Conservation (phyloP, 2,888 invertebrate genomes). For the Oconnorella tubifera region DNA sequence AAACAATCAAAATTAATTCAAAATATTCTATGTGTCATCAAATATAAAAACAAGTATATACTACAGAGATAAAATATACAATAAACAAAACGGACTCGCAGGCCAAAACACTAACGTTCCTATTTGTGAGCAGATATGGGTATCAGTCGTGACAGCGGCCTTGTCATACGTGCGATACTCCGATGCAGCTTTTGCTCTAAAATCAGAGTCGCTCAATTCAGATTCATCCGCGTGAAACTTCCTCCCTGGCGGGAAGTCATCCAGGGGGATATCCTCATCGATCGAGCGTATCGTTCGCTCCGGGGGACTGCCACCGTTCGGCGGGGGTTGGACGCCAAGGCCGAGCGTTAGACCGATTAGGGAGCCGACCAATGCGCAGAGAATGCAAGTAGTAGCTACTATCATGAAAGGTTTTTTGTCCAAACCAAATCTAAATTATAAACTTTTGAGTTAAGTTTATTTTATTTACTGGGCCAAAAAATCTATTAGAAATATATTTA, state of each 20-base stretch:
- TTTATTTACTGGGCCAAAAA: too few relatives aligned
- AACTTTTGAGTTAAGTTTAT: too few relatives aligned
- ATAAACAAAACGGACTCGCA: too few relatives aligned
- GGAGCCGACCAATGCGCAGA: neutral
- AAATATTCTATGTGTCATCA: too few relatives aligned
- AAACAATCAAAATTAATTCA: too few relatives aligned
- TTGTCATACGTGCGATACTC: slow-evolving; percentile 14
- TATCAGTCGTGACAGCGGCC: slow-evolving; percentile 27
- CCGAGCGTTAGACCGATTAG: slow-evolving; percentile 29
- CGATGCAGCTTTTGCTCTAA: too few relatives aligned
- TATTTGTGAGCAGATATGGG: slow-evolving; percentile 24
- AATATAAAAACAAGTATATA: too few relatives aligned
- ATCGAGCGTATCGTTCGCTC: neutral
- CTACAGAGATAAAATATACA: too few relatives aligned
- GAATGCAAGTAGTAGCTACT: neutral
- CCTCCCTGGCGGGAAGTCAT: too few relatives aligned
- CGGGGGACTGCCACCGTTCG: slow-evolving; percentile 27
- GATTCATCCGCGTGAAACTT: too few relatives aligned
- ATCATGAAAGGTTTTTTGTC: neutral
- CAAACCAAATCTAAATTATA: neutral
- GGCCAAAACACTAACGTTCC: slow-evolving; percentile 23
- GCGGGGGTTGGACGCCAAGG: slow-evolving; percentile 23
- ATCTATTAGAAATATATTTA: neutral
- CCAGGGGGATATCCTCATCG: neutral
- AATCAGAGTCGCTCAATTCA: too few relatives aligned